Evolutionary conservation across 2,797 vertebrate species (phyloP), one percentile per base, ranked within the genome.

Genomic region (Neosilurus mollespiculum): DNA sequence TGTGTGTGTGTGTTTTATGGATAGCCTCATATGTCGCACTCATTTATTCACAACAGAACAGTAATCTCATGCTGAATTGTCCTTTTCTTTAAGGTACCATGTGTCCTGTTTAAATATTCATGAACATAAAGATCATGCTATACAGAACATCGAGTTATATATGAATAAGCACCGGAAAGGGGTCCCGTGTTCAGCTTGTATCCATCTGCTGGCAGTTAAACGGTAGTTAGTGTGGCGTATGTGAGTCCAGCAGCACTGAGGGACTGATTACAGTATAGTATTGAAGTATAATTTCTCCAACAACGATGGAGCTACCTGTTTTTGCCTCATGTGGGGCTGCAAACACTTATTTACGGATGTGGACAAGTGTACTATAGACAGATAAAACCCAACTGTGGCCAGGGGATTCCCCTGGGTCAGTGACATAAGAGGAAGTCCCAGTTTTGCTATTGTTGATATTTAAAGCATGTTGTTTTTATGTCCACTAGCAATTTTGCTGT

Each of bases 131-230:
- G 86, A 81, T 85, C 78, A 88, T 83, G 67, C 84, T 87, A 37
- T 12, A 70, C 69, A 71, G 22, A 24, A 78, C 80, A 88, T 89
- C 87, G 86, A 83, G 75, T 89, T 90, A 91, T 90, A 91, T 54
- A 56, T 53, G 69, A 75, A 62, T 22, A 4, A 70, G 87, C 30
- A 80, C 83, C 88, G 91, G 91, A 92, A 93, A 93, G 91, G 92
- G 93, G 91, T 79, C 90, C 88, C 87, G 85, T 88, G 90, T 72
- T 79, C 53, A n/a, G 61, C n/a, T 76, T 77, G 89, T 87, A 90
- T 87, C 91, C 94, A 94, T 93, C 92, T 95, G 94, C 90, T 90
- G 88, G 91, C 92, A 91, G 90, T 95, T 94, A 94, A 92, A 93
- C 90, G 91, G 86, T 87, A 87, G 89, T 92, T 91, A 88, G 86